phyloP scores from a whole-genome alignment of 1,140 invertebrate genomes.

The Procambarus virginalis region DNA sequence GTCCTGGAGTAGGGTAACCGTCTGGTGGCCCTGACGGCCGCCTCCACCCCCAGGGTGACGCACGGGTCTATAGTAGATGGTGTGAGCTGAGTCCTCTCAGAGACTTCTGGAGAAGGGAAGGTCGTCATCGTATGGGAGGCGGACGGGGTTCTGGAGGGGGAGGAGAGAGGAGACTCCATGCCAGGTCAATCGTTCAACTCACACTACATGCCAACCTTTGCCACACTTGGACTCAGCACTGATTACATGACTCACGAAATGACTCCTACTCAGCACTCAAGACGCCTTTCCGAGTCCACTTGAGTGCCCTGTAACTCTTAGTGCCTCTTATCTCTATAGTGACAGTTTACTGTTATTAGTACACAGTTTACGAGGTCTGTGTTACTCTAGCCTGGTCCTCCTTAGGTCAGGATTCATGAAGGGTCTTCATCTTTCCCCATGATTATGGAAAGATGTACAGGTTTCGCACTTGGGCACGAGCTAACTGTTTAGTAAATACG shows the following conservation, averaged over 20 bases:
- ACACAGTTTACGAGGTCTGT: no score
- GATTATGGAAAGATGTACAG: no score
- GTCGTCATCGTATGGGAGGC: conserved; percentile 34
- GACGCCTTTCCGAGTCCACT: no score
- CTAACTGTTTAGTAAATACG: no score
- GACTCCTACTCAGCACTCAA: neutral
- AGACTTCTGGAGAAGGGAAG: conserved; percentile 34
- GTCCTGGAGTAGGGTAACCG: conserved; percentile 21
- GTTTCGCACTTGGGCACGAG: no score
- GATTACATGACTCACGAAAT: neutral
- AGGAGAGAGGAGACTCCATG: conserved; percentile 12
- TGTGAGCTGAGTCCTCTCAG: conserved; percentile 42
- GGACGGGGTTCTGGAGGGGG: conserved; percentile 32
- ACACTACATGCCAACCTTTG: neutral
- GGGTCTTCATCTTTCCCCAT: no score
- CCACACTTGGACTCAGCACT: neutral
- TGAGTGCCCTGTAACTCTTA: no score
- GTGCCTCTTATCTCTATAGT: no score
- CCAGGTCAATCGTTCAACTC: conserved; percentile 8
- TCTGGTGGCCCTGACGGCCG: conserved; percentile 11
- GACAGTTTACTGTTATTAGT: no score
- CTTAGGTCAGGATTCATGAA: no score
- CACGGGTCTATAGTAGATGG: conserved; percentile 24
- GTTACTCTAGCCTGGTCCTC: no score
- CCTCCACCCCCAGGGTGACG: conserved; percentile 25